Evolutionary conservation across 1,140 invertebrate species (phyloP), one percentile per base, ranked within the genome.

Genomic region (Thaumatotibia leucotreta): DNA sequence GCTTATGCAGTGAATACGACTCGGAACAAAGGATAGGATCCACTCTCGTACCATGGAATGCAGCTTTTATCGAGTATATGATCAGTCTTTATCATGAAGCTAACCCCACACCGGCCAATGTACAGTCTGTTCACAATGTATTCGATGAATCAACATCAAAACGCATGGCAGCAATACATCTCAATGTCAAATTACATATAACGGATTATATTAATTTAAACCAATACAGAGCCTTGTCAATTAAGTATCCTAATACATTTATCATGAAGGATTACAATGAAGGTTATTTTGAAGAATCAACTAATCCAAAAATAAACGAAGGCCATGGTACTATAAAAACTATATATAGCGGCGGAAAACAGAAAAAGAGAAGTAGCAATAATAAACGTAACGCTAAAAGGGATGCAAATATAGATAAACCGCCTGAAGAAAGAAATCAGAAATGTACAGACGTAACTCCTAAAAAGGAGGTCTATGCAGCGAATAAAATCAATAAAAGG

Each of bases 51-150:
- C 70, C 78, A 11, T 89, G 87, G 86, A 75, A 61, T 35, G 24
- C 68, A 20, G 17, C 45, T 31, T 83, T 75, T 64, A 70, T 76
- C 61, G 67, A 77, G 24, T 87, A 84, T 70, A 74, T 89, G 62
- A 73, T 52, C 33, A 76, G 72, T 22, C 1, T 80, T 32, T 17
- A 62, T 9, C 68, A 52, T 20, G 70, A 65, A 4, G 24, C 61
- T 32, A 50, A 68, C 31, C 35, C 67, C 5, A 52, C 64, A 14
- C 67, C 76, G 27, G 70, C 74, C 5, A 66, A 35, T 45, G 31
- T 75, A 10, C 52, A 65, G 65, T 76, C 66, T 27, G 65, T 68
- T 63, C 80, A 83, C 52, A 79, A 78, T 63, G 66, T 87, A 2
- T 79, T 75, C 68, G 64, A 84, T 66, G 74, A 83, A 23, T 8